Evolutionary conservation across 2,113 vertebrate genomes (phyloP), one percentile per base, ranked within the genome.

Genomic region (Zootoca vivipara): DNA sequence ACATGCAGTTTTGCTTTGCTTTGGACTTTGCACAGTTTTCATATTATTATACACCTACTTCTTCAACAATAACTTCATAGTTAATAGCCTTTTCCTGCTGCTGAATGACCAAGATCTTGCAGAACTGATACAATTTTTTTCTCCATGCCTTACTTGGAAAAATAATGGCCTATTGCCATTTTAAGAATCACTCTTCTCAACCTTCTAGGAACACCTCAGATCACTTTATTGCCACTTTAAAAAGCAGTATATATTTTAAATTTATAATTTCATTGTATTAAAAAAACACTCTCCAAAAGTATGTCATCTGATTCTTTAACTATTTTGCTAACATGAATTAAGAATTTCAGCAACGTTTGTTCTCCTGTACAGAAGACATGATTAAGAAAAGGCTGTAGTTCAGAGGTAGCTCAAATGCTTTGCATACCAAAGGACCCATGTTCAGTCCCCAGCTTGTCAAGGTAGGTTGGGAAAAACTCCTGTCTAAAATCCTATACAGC

Each of bases 31-130:
- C 35, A 38, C 15, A 35, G 62, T 3, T 77, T 83, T 83, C 33
- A 46, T 77, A 77, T 65, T 88, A 38, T 83, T 6, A 35, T 88
- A 77, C 28, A 24, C 40, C 15, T 88, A 67, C 42, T 65, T 35
- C n/a, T 83, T 67, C 82, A 82, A 26, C 86, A 79, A 65, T 12
- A 77, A 35, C 84, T 90, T 90, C 73, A 93, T 65, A 69, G 80
- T 13, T 70, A 72, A 85, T 20, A 83, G 73, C 30, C 80, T 89
- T 80, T 24, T 2, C 46, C 10, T 89, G 3, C 5, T 30, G 7
- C 85, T 90, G 58, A 83, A 35, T 62, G 35, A 56, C n/a, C 35
- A 38, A 79, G 20, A 75, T 83, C 82, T 58, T 86, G 16, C 70
- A 33, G 80, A 28, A 77, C 7, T 26, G 22, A 80, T 72, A 42